phyloP scores from a whole-genome alignment of 2,888 invertebrate species.

The Metellina segmentata region DNA sequence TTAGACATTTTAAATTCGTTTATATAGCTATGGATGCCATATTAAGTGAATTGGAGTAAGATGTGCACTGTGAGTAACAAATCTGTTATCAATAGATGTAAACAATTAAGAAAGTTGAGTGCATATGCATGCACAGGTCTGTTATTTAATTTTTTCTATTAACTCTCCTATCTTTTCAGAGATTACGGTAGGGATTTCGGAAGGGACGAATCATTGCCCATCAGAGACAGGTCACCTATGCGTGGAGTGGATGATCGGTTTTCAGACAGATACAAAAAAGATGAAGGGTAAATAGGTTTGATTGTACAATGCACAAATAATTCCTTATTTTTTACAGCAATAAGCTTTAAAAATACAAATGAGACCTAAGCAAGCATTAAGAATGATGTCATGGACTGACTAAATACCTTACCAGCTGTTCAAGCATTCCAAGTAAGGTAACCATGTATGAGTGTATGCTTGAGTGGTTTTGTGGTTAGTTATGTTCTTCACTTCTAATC shows the following conservation, averaged over 20 bases:
- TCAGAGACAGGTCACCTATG: constrained; percentile 71
- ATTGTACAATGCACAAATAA: neutral
- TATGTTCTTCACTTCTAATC: too few relatives aligned
- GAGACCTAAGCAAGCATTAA: too few relatives aligned
- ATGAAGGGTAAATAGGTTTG: constrained; percentile 59
- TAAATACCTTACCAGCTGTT: too few relatives aligned
- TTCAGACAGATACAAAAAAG: constrained; percentile 63
- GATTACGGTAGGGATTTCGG: constrained; percentile 63
- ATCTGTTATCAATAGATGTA: neutral
- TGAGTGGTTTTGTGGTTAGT: too few relatives aligned
- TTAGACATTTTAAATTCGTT: neutral
- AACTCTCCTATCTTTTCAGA: constrained; percentile 12
- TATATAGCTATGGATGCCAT: neutral
- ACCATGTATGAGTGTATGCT: too few relatives aligned
- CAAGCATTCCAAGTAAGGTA: too few relatives aligned
- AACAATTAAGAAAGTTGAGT: neutral
- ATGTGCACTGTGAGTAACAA: too few relatives aligned
- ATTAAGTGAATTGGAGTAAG: neutral
- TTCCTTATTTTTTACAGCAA: neutral
- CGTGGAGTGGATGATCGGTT: constrained; percentile 66
- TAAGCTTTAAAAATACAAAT: too few relatives aligned
- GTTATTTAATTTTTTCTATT: neutral
- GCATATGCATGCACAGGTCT: neutral
- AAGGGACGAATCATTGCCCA: constrained; percentile 46
- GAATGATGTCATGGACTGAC: too few relatives aligned